phyloP scores from a whole-genome alignment of 2,113 vertebrate genomes.

The Notarius lentiginosus region DNA sequence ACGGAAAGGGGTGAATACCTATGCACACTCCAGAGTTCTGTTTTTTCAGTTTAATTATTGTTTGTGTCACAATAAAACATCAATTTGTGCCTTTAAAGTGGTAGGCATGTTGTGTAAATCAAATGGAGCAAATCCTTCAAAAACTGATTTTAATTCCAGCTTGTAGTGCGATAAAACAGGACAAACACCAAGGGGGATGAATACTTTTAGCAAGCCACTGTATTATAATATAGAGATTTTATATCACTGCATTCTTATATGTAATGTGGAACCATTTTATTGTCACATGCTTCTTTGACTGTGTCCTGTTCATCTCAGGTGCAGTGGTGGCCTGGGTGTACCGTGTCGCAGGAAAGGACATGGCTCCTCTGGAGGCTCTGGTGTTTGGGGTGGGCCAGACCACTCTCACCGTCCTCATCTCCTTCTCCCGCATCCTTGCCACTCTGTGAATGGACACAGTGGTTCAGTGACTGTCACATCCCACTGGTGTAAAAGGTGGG shows the following conservation, averaged over 20 bases:
- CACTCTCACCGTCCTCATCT: constrained; percentile 86
- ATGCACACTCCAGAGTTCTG: no score
- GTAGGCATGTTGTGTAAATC: no score
- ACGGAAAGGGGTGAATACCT: no score
- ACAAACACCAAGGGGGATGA: no score
- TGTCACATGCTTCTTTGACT: neutral
- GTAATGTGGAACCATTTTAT: neutral
- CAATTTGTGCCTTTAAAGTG: no score
- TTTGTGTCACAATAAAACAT: no score
- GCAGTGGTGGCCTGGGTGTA: constrained; percentile 95
- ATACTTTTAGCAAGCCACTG: no score
- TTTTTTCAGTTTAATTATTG: no score
- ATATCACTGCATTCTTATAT: neutral
- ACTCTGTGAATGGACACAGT: constrained; percentile 77
- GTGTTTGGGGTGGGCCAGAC: constrained; percentile 95
- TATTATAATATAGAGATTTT: neutral
- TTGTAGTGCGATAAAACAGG: no score
- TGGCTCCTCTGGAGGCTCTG: constrained; percentile 93
- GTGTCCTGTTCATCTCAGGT: constrained; percentile 68
- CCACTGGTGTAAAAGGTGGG: constrained; percentile 8
- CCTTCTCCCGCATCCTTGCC: constrained; percentile 92
- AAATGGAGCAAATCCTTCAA: no score
- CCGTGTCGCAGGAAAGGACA: constrained; percentile 94
- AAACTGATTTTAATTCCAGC: no score
- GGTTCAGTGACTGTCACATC: neutral